Evolutionary conservation across 2,888 invertebrate genomes (phyloP), one percentile per base, ranked within the genome.

Genomic region (Yponomeuta cagnagella): DNA sequence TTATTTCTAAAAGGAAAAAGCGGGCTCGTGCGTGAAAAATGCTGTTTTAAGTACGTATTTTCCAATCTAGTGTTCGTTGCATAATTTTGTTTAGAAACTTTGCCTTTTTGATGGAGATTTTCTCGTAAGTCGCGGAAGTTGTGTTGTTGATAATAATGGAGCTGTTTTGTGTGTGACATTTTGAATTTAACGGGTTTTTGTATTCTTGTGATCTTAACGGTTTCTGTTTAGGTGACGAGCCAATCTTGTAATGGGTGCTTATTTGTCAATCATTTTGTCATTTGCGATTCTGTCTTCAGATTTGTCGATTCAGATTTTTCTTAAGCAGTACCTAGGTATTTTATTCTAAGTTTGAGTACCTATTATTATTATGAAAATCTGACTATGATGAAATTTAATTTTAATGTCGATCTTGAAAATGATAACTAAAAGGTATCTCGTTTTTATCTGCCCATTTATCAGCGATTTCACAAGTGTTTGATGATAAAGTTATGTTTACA

Each of bases 21-120:
- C 70, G 70, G 65, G 33, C 63, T 70, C 23, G 70, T 70, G 70
- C 58, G 70, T 70, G 64, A 31, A 65, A 74, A 75, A 76, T 75
- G 74, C 87, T 86, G 85, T 82, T 83, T 82, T 86, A 88, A 89
- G 88, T 90, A 89, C 87, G 89, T 84, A 81, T 82, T 82, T 58
- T 70, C 52, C 52, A 58, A 58, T 37, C 12, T 65, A 30, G 15
- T 37, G 80, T 76, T 75, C 76, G 71, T 70, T 66, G 63, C 67
- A 58, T 68, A 70, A 70, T 63, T 37, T 64, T 31, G 37, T 43
- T 68, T 33, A 63, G 69, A 58, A 69, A 33, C 43, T 63, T 70
- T 23, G 15, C 15, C 15, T 58, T 58, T 63, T 63, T 4, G 70
- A 70, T 58, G 52, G 52, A 66, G 64, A 72, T 67, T 67, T 63